Conservation (phyloP, 2,797 vertebrate species). For the Sebastolobus alascanus region DNA sequence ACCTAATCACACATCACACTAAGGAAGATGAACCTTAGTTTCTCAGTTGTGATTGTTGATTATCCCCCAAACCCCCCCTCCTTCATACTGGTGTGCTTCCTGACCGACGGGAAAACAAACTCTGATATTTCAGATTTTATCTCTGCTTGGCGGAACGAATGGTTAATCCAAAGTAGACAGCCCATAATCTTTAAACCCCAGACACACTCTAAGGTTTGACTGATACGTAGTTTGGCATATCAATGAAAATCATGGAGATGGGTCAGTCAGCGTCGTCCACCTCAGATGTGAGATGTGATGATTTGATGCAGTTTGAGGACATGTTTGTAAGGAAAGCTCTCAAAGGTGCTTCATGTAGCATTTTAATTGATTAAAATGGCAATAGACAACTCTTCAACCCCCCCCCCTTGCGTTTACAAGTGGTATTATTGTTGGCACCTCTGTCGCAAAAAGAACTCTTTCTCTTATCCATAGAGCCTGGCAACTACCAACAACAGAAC, state of each 20-base stretch:
- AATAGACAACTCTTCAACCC: neutral
- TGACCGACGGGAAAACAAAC: slow-evolving; percentile 9
- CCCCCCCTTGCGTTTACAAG: too few species aligned
- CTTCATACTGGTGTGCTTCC: slow-evolving; percentile 35
- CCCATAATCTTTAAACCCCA: slow-evolving; percentile 4
- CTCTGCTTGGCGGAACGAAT: slow-evolving; percentile 89
- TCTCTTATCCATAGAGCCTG: too few species aligned
- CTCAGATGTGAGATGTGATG: neutral
- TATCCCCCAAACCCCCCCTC: neutral
- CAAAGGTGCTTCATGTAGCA: slow-evolving; percentile 22
- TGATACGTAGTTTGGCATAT: slow-evolving; percentile 3
- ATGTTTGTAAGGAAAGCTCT: neutral
- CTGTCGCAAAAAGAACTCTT: too few species aligned
- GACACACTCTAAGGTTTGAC: slow-evolving; percentile 58
- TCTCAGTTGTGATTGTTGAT: slow-evolving; percentile 42
- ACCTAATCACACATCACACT: slow-evolving; percentile 83
- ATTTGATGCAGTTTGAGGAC: neutral
- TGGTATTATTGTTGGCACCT: too few species aligned
- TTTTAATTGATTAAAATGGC: neutral
- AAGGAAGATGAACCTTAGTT: slow-evolving; percentile 59
- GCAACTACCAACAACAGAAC: too few species aligned
- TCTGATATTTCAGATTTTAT: slow-evolving; percentile 75
- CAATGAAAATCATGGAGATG: neutral
- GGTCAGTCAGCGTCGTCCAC: neutral
- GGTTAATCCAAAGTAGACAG: slow-evolving; percentile 89